A percentile compares a stretch with the other conserved stretches of the same genome.
These are phyloP conservation scores for Drosophila albomicans DNA, from an alignment of 1,140 invertebrate species.

Conservation along the genomic window DNA sequence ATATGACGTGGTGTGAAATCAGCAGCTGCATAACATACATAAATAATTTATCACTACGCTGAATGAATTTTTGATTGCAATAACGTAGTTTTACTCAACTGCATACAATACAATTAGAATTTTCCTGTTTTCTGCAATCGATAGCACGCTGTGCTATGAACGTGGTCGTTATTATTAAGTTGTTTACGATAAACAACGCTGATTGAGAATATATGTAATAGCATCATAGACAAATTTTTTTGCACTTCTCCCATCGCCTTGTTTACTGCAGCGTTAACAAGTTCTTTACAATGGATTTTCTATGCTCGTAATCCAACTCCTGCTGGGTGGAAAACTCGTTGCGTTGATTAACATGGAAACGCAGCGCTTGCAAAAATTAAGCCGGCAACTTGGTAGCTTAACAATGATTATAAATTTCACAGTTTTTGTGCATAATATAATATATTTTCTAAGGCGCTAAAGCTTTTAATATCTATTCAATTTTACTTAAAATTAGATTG, in stretches of 20 bases:
- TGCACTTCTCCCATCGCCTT: background rate
- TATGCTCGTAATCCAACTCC: background rate
- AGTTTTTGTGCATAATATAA: background rate
- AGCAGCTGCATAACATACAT: no score
- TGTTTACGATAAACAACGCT: conserved; percentile 9
- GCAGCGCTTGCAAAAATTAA: conserved; percentile 5
- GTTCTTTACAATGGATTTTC: conserved; percentile 8
- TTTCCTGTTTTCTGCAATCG: background rate
- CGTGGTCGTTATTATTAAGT: conserved; percentile 1
- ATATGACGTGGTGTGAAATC: background rate
- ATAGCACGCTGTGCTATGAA: background rate
- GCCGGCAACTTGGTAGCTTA: background rate
- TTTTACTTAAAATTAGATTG: background rate
- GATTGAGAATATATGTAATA: background rate
- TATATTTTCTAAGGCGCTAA: background rate
- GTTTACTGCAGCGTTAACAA: conserved; percentile 23
- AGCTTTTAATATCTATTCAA: background rate
- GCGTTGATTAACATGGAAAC: conserved; percentile 6
- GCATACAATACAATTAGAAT: background rate
- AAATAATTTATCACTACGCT: no score
- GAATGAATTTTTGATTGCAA: no score
- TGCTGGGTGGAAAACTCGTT: background rate
- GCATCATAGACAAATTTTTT: conserved; percentile 3
- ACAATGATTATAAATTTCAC: background rate
- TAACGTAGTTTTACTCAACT: background rate